phyloP scores from a whole-genome alignment of 2,113 vertebrate genomes.

The Mixornis gularis region DNA sequence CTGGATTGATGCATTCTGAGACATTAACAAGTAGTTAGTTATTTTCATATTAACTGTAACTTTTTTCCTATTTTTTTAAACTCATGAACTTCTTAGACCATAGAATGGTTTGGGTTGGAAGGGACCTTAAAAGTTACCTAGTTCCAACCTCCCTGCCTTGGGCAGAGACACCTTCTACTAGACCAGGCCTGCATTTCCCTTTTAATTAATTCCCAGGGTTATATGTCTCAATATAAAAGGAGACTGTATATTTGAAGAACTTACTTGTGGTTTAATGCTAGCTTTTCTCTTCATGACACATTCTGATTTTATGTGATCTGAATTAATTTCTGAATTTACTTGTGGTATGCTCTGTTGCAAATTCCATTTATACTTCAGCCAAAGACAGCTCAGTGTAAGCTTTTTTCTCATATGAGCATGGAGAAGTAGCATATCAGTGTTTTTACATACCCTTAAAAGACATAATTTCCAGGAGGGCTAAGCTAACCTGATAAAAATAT shows the following conservation, averaged over 20 bases:
- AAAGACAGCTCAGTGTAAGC: not conserved
- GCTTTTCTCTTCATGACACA: not conserved
- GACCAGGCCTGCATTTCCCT: not conserved
- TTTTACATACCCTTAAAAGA: not conserved
- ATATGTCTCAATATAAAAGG: not conserved
- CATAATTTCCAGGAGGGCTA: not conserved
- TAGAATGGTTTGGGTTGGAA: not conserved
- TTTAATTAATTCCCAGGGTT: not conserved
- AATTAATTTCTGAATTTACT: not conserved
- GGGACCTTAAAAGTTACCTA: not conserved
- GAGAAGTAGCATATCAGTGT: not conserved
- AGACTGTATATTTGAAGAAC: not conserved
- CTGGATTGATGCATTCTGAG: not conserved
- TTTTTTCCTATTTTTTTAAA: not conserved
- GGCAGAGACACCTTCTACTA: not conserved
- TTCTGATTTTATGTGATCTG: not conserved
- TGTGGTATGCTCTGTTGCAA: not conserved
- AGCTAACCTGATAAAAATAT: not conserved
- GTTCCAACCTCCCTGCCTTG: not conserved
- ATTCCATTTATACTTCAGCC: not conserved
- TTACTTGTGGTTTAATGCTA: not conserved
- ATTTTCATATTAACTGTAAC: not conserved
- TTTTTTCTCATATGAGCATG: not conserved
- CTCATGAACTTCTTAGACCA: not conserved
- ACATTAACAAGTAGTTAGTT: not conserved